phyloP scores from a whole-genome alignment of 2,888 invertebrate genomes.

The Tethea ocularis region DNA sequence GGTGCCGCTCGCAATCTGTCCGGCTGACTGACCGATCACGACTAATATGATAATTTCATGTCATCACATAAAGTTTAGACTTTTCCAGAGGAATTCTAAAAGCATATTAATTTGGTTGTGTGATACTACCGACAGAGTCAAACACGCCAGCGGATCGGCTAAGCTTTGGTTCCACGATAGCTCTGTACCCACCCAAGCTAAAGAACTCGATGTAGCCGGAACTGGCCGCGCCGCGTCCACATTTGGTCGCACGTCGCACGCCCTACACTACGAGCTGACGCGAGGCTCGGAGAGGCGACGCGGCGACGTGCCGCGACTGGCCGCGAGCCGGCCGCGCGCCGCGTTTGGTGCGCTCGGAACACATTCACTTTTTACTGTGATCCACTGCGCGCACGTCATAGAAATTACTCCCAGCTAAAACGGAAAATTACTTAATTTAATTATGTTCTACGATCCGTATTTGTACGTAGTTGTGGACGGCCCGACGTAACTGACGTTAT shows the following conservation, averaged over 20 bases:
- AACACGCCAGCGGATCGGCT: too few species aligned
- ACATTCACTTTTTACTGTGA: neutral
- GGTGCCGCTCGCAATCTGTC: neutral
- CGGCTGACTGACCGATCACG: neutral
- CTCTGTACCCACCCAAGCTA: too few species aligned
- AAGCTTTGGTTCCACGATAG: too few species aligned
- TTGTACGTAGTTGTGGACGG: neutral
- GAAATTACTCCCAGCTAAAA: neutral
- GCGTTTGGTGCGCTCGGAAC: neutral
- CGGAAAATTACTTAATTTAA: conserved; percentile 12
- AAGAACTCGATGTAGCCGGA: neutral
- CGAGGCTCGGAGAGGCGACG: too few species aligned
- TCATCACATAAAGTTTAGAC: too few species aligned
- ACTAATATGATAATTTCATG: neutral
- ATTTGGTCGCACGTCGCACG: neutral
- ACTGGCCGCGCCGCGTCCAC: neutral
- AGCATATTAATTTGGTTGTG: too few species aligned
- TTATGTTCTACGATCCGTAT: neutral
- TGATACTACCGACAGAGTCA: too few species aligned
- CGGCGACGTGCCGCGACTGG: neutral
- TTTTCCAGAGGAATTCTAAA: too few species aligned
- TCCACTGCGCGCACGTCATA: neutral
- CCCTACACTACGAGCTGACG: neutral
- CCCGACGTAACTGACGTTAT: neutral
- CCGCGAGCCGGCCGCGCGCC: neutral